Conservation (phyloP, 2,797 vertebrate genomes). For the Molossus molossus region DNA sequence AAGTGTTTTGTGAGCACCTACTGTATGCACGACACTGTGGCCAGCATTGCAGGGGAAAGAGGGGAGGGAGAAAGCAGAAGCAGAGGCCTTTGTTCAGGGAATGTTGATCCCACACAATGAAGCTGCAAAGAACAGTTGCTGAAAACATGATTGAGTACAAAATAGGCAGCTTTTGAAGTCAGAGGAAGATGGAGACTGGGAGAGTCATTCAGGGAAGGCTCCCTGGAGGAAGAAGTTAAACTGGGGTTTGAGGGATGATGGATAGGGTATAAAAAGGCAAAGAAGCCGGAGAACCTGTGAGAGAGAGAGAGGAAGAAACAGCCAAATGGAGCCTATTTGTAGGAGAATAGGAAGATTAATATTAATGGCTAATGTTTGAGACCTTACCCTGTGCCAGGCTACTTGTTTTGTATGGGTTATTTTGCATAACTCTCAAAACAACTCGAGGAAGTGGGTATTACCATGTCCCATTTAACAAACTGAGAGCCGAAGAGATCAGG, state of each 20-base stretch:
- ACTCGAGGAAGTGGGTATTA: background rate
- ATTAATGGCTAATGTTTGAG: background rate
- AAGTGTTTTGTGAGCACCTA: constrained; percentile 1
- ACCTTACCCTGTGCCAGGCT: background rate
- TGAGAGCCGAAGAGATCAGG: background rate
- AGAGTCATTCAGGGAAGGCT: constrained; percentile 32
- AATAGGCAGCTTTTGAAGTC: background rate
- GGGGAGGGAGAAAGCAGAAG: background rate
- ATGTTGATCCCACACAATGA: background rate
- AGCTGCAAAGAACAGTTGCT: background rate
- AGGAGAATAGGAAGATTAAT: background rate
- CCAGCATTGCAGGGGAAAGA: background rate
- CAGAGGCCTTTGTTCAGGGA: background rate
- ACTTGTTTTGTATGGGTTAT: background rate
- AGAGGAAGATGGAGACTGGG: background rate
- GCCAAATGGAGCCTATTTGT: background rate
- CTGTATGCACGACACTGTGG: background rate
- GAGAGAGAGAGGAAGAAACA: background rate
- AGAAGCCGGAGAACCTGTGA: background rate
- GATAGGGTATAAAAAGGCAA: background rate
- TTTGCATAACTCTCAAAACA: background rate
- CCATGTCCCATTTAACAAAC: background rate
- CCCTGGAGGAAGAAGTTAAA: constrained; percentile 17
- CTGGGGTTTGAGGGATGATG: background rate
- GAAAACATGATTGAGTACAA: background rate